These are phyloP conservation scores for Gastrophryne carolinensis DNA, from an alignment of 2,797 vertebrate species.

Conservation along the genomic window DNA sequence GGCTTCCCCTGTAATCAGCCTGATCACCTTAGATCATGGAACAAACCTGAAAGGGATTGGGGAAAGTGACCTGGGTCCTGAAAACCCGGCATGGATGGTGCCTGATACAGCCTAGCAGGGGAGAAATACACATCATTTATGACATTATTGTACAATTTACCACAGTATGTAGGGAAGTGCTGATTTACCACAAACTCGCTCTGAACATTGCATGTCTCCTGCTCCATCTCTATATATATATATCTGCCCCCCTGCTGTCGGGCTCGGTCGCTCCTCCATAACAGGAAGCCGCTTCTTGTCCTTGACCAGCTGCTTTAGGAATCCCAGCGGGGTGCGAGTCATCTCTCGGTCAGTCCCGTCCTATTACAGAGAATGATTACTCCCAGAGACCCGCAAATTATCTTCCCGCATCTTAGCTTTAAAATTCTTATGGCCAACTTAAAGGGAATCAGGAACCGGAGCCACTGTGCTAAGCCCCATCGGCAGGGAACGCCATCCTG, in stretches of 20 bases:
- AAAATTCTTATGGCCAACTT: constrained; percentile 13
- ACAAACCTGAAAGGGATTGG: too few relatives aligned
- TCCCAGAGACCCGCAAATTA: constrained; percentile 23
- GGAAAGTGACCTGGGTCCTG: too few relatives aligned
- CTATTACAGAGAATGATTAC: constrained; percentile 52
- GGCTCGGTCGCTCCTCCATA: background rate
- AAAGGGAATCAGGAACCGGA: constrained; percentile 6
- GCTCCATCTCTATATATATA: constrained; percentile 37
- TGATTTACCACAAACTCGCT: too few relatives aligned
- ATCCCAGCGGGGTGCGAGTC: constrained; percentile 18
- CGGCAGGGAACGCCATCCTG: background rate
- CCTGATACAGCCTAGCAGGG: too few relatives aligned
- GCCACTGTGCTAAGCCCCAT: background rate
- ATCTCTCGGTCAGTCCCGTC: constrained; percentile 37
- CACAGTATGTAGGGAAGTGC: too few relatives aligned
- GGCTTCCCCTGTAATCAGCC: too few relatives aligned
- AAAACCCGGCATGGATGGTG: too few relatives aligned
- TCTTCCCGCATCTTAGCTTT: constrained; percentile 33
- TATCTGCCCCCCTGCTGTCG: constrained; percentile 22
- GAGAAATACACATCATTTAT: too few relatives aligned
- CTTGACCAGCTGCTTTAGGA: constrained; percentile 43
- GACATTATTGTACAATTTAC: too few relatives aligned
- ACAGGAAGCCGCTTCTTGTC: constrained; percentile 29
- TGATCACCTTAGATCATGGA: too few relatives aligned
- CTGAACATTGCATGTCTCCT: too few relatives aligned